A percentile compares a stretch with the other conserved stretches of the same genome.
These are phyloP conservation scores for Diarsia mendica DNA, from an alignment of 2,888 invertebrate genomes.

Conservation along the genomic window DNA sequence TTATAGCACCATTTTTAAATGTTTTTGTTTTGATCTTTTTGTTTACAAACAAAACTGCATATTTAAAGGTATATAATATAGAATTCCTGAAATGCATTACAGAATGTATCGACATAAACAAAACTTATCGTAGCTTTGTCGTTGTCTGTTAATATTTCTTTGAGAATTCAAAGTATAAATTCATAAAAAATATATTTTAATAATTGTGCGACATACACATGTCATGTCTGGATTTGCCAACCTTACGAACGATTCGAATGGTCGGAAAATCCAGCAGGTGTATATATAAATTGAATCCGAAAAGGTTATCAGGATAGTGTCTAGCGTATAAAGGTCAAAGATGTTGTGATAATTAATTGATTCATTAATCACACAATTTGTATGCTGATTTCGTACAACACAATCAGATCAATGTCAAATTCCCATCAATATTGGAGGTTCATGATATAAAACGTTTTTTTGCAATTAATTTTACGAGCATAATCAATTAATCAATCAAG, in stretches of 20 bases:
- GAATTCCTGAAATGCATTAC: too few relatives aligned
- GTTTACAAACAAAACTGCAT: too few relatives aligned
- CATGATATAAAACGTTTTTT: not conserved
- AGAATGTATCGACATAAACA: not conserved
- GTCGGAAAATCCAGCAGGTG: too few relatives aligned
- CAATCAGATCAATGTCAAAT: not conserved
- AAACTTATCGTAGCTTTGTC: not conserved
- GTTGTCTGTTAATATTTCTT: not conserved
- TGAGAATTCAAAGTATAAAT: too few relatives aligned
- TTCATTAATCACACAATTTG: not conserved
- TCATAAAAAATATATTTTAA: too few relatives aligned
- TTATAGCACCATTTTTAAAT: not conserved
- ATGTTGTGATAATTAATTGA: not conserved
- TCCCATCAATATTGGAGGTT: not conserved
- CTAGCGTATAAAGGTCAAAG: not conserved
- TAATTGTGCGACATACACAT: too few relatives aligned
- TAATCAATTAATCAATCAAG: not conserved
- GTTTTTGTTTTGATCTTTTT: too few relatives aligned
- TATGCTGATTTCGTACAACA: not conserved
- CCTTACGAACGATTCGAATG: too few relatives aligned
- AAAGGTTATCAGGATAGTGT: not conserved
- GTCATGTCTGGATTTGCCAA: too few relatives aligned
- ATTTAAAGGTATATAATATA: too few relatives aligned
- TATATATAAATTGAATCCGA: too few relatives aligned
- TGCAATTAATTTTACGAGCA: not conserved